A percentile compares a stretch with the other conserved stretches of the same genome.
These are phyloP conservation scores for Tetramorium bicarinatum DNA, from an alignment of 2,888 invertebrate genomes.

Conservation along the genomic window DNA sequence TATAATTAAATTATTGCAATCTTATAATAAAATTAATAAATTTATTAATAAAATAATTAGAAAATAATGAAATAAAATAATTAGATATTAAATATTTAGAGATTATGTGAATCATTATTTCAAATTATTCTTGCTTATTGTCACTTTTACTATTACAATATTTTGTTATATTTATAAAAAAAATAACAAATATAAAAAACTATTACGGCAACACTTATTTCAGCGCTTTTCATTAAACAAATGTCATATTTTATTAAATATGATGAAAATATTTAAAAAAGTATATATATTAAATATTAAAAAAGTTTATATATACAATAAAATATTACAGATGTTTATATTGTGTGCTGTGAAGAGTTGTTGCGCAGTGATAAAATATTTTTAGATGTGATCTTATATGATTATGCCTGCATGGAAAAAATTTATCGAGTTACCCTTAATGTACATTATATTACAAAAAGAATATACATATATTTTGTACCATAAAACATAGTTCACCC, in stretches of 20 bases:
- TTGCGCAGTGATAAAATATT: conserved; percentile 8
- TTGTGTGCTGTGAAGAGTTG: background rate
- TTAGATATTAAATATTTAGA: conserved; percentile 5
- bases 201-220: background rate
- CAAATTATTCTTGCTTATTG: background rate
- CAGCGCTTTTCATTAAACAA: conserved; percentile 4
- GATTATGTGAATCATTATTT: background rate
- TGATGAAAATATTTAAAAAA: background rate
- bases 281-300: background rate
- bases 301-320: background rate
- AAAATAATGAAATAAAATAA: conserved; percentile 19
- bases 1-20: conserved; percentile 10
- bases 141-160: background rate
- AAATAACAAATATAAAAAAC: background rate
- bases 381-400: conserved; percentile 22
- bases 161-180: background rate
- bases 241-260: background rate
- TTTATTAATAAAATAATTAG: conserved; percentile 15
- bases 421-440: background rate
- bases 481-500: conserved; percentile 66
- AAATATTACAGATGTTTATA: background rate
- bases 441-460: conserved; percentile 58
- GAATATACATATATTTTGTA: conserved; percentile 18
- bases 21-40: background rate
- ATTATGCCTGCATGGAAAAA: conserved; percentile 7